Evolutionary conservation across 2,797 vertebrate genomes (phyloP).

Genomic region (Schizopygopsis malacanthus): DNA sequence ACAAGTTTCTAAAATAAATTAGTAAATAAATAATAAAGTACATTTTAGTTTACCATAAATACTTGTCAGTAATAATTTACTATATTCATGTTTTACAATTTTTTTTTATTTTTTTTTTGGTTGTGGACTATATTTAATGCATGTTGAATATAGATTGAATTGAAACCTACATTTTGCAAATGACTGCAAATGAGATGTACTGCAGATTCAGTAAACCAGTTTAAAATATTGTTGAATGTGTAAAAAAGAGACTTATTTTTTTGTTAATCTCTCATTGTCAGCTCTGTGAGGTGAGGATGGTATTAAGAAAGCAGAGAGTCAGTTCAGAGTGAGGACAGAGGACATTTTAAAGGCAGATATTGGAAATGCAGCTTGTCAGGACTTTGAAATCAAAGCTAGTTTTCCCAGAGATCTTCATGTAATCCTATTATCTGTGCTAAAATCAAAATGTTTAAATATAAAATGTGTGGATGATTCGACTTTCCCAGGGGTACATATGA

Average conservation of each 20-base stretch:
- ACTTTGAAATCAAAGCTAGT: conserved; percentile 38
- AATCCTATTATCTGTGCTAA: conserved; percentile 44
- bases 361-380: conserved; percentile 32
- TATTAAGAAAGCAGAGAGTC: conserved; percentile 17
- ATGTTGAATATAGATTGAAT: neutral
- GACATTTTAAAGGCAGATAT: conserved; percentile 7
- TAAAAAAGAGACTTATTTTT: neutral
- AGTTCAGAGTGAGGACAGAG: conserved; percentile 26
- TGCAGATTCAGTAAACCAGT: neutral
- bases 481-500: neutral
- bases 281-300: neutral
- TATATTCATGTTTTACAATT: too few species aligned
- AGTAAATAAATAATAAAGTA: too few species aligned
- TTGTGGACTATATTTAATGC: neutral
- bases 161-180: neutral
- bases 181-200: too few species aligned
- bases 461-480: neutral
- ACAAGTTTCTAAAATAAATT: too few species aligned
- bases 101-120: too few species aligned
- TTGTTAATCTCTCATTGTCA: conserved; percentile 2
- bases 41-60: too few species aligned
- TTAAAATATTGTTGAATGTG: neutral
- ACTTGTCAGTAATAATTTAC: too few species aligned
- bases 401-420: conserved; percentile 29
- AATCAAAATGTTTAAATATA: neutral